Percentiles rank a stretch among this genome's conserved stretches.
Conservation (phyloP, 2,888 invertebrate species). For the Fissipunctia ypsillon region DNA sequence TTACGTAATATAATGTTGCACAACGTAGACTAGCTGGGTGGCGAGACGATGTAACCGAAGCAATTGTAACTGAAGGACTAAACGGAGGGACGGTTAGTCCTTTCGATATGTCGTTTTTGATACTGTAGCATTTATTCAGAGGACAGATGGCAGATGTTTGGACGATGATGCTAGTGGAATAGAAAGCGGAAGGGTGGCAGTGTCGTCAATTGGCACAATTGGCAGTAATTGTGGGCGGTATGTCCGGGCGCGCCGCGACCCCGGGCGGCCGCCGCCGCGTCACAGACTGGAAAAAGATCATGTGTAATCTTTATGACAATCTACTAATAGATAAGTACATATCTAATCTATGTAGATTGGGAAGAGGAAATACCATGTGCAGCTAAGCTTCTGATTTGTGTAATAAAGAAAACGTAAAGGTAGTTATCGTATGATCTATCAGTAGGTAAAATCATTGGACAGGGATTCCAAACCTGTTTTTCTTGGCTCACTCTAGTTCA, state of each 20-base stretch:
- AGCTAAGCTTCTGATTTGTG: slow-evolving; percentile 12
- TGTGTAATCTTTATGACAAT: slow-evolving; percentile 44
- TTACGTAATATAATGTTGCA: slow-evolving; percentile 60
- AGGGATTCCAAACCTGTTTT: neutral
- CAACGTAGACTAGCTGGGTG: slow-evolving; percentile 48
- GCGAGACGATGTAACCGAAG: slow-evolving; percentile 48
- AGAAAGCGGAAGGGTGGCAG: slow-evolving; percentile 89
- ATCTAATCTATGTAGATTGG: slow-evolving; percentile 10
- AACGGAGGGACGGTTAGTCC: slow-evolving; percentile 1
- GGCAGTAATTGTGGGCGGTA: slow-evolving; percentile 89
- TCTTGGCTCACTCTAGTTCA: neutral
- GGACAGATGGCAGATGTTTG: slow-evolving; percentile 82
- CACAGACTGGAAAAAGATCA: slow-evolving; percentile 61
- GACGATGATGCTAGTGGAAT: slow-evolving; percentile 75
- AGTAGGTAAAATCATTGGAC: neutral
- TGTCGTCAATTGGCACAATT: slow-evolving; percentile 90
- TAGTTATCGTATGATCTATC: neutral
- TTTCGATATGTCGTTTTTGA: slow-evolving; percentile 7
- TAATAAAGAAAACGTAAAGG: neutral
- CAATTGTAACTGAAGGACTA: slow-evolving; percentile 49
- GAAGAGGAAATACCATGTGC: slow-evolving; percentile 7
- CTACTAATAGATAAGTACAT: slow-evolving; percentile 3
- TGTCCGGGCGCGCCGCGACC: slow-evolving; percentile 85
- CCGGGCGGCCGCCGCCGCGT: slow-evolving; percentile 64
- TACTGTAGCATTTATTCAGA: slow-evolving; percentile 41